Evolutionary conservation across 2,888 invertebrate species (phyloP).

Genomic region (Drosophila limbata): DNA sequence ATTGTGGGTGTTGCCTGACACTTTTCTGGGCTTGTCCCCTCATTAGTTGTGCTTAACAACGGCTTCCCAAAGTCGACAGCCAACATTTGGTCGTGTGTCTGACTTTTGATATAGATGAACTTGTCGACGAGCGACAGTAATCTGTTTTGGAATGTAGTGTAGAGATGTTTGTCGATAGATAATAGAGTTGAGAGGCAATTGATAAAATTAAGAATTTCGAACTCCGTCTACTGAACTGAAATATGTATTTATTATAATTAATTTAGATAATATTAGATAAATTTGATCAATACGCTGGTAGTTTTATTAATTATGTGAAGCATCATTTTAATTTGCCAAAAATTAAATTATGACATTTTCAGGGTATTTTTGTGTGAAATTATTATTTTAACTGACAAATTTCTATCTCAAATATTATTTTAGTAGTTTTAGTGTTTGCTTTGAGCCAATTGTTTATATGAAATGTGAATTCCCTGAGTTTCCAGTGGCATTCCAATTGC

Average conservation of each 20-base stretch:
- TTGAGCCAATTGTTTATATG: conserved; percentile 1
- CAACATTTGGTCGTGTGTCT: conserved; percentile 22
- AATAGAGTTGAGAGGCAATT: conserved; percentile 1
- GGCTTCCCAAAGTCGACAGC: conserved; percentile 43
- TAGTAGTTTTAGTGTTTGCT: neutral
- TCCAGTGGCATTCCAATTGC: conserved; percentile 1
- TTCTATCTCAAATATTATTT: neutral
- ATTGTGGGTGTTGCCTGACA: conserved; percentile 78
- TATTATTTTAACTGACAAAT: neutral
- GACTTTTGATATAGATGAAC: conserved; percentile 38
- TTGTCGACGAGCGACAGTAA: conserved; percentile 39
- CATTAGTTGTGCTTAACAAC: conserved; percentile 76
- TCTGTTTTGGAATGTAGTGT: conserved; percentile 39
- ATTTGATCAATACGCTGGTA: too few species aligned
- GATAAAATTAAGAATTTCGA: neutral
- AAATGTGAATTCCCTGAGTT: conserved; percentile 16
- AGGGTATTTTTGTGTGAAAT: too few species aligned
- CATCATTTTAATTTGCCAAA: too few species aligned
- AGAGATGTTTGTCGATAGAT: neutral
- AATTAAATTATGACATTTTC: too few species aligned
- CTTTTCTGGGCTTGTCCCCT: conserved; percentile 75
- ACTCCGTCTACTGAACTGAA: too few species aligned
- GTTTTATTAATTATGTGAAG: too few species aligned
- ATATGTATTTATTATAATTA: too few species aligned
- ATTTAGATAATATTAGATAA: too few species aligned